phyloP scores from a whole-genome alignment of 2,797 vertebrate genomes.

The Lophotriccus pileatus region DNA sequence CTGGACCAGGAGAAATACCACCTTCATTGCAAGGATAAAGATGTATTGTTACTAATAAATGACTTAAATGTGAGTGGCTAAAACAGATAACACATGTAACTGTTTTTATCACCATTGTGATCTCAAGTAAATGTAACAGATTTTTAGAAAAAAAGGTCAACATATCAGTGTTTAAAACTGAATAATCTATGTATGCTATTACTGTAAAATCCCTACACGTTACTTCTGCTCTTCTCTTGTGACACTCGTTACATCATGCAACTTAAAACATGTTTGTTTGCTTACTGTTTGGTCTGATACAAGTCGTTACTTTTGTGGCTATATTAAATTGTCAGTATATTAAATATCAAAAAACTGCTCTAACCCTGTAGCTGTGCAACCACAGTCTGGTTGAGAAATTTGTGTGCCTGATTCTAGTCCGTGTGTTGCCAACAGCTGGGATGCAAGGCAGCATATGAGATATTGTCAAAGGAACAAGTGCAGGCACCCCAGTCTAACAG shows the following conservation, averaged over 20 bases:
- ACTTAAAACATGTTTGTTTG: background rate
- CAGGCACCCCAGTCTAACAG: fast-evolving
- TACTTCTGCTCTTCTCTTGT: background rate
- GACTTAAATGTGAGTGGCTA: background rate
- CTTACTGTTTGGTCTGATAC: background rate
- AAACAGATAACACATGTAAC: background rate
- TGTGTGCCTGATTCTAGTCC: fast-evolving
- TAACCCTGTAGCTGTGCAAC: background rate
- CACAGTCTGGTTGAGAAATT: background rate
- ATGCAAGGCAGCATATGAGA: background rate
- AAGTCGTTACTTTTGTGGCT: background rate
- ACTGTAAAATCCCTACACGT: background rate
- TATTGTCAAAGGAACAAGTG: background rate
- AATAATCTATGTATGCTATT: background rate
- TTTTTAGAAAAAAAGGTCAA: conserved; percentile 16
- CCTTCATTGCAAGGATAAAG: background rate
- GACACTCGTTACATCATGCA: background rate
- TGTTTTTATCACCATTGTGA: background rate
- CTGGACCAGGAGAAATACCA: background rate
- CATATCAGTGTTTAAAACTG: conserved; percentile 33
- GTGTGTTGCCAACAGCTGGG: fast-evolving
- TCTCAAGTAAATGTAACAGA: conserved; percentile 6
- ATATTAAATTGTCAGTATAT: background rate
- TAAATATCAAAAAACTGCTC: background rate
- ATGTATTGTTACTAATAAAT: background rate